phyloP scores from a whole-genome alignment of 2,113 vertebrate species.

The Gymnarchus niloticus region DNA sequence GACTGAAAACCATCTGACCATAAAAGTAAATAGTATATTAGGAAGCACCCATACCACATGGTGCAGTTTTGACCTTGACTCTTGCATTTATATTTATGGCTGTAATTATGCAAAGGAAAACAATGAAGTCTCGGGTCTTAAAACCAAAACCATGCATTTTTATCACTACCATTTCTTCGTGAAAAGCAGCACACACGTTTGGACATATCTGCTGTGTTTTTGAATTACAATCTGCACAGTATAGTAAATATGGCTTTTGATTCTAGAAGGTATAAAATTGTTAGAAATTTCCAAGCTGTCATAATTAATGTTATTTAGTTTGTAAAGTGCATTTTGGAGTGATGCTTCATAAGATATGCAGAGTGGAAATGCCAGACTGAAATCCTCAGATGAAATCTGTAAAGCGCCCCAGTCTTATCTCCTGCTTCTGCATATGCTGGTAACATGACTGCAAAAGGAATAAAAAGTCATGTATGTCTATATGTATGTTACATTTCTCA shows the following conservation, averaged over 20 bases:
- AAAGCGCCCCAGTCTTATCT: constrained; percentile 7
- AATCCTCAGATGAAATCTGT: not conserved
- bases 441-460: constrained; percentile 10
- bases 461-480: not conserved
- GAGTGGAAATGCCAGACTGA: not conserved
- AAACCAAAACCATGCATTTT: not conserved
- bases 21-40: not conserved
- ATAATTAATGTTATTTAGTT: not conserved
- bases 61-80: not conserved
- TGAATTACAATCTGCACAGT: not conserved
- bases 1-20: not conserved
- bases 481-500: not conserved
- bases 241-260: not conserved
- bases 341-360: not conserved
- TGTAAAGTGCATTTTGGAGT: not conserved
- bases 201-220: not conserved
- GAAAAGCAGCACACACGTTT: not conserved
- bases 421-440: constrained; percentile 1
- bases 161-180: not conserved
- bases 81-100: not conserved
- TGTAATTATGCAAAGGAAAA: not conserved
- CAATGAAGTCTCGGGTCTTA: not conserved
- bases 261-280: not conserved
- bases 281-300: not conserved
- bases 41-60: not conserved